These are phyloP conservation scores for Erebia epiphron DNA, from an alignment of 2,888 invertebrate species.

Conservation along the genomic window DNA sequence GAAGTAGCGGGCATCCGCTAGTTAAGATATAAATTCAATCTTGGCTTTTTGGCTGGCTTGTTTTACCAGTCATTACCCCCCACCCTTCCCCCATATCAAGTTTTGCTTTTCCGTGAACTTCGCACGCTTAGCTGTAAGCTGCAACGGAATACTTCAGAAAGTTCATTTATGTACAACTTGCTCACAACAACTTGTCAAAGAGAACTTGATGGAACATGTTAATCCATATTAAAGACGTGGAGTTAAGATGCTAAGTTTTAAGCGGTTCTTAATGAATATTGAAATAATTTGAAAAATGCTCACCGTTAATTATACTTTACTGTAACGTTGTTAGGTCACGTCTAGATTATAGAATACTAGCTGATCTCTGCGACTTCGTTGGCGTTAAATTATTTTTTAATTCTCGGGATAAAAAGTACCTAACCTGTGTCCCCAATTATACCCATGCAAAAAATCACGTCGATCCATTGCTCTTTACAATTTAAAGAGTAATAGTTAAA, in stretches of 20 bases:
- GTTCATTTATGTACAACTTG: not conserved
- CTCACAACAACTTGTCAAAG: slow-evolving; percentile 10
- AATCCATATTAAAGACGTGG: slow-evolving; percentile 7
- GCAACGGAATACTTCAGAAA: slow-evolving; percentile 5
- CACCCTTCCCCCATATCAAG: not conserved
- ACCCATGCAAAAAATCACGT: no score
- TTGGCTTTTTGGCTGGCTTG: not conserved
- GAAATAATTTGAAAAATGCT: not conserved
- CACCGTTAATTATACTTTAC: not conserved
- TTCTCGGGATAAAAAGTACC: no score
- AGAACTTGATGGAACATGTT: slow-evolving; percentile 14
- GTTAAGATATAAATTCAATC: no score
- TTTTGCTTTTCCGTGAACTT: slow-evolving; percentile 8
- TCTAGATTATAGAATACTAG: no score
- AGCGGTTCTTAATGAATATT: not conserved
- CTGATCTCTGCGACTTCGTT: no score
- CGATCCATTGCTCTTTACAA: no score
- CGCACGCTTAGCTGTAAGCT: not conserved
- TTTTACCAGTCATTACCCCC: no score
- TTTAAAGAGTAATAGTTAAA: no score
- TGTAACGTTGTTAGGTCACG: no score
- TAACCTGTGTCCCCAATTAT: no score
- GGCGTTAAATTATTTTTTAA: no score
- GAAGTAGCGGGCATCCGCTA: no score
- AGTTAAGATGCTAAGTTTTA: not conserved